Conservation (phyloP, 2,797 vertebrate species). For the Pteropus rufus region DNA sequence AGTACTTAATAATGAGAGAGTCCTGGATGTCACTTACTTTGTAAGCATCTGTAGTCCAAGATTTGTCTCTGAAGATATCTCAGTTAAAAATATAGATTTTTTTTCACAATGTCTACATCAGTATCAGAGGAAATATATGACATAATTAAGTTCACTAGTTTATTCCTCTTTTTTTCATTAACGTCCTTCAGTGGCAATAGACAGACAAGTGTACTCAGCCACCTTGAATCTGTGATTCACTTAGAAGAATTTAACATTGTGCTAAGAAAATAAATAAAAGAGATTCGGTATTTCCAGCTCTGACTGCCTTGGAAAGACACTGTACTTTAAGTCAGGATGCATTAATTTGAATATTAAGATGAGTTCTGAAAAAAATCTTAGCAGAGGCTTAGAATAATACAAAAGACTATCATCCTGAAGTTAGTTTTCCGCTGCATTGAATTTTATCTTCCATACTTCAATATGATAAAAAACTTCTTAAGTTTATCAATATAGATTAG, state of each 20-base stretch:
- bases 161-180: background rate
- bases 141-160: background rate
- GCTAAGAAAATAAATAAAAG: background rate
- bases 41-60: background rate
- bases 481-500: background rate
- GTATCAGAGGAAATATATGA: background rate
- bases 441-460: background rate
- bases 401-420: background rate
- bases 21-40: background rate
- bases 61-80: background rate
- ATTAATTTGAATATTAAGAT: background rate
- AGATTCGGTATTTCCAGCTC: background rate
- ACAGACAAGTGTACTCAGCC: background rate
- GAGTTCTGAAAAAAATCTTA: background rate
- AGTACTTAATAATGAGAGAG: background rate
- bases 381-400: background rate
- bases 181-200: background rate
- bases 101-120: background rate
- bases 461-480: background rate
- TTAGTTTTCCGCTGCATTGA: background rate
- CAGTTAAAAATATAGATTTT: background rate
- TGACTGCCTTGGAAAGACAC: background rate
- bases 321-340: background rate
- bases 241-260: background rate
- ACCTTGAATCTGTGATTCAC: background rate